These are phyloP conservation scores for Mythimna vitellina DNA, from an alignment of 2,888 invertebrate genomes.

Conservation along the genomic window DNA sequence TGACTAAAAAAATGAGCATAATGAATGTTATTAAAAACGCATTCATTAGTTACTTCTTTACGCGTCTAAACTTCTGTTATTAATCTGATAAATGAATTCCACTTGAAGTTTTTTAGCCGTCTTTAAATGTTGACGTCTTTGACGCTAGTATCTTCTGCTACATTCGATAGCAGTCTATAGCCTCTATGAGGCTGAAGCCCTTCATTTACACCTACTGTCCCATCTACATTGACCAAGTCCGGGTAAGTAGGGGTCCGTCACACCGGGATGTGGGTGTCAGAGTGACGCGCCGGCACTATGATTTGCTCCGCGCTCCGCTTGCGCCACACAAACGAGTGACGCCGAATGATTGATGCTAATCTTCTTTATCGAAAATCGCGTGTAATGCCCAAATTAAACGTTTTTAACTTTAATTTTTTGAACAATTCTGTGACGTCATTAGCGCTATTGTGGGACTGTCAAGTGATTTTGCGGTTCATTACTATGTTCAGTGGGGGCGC, in stretches of 20 bases:
- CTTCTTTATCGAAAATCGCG: constrained; percentile 80
- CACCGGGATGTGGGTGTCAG: constrained; percentile 85
- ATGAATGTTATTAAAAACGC: neutral
- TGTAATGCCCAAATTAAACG: constrained; percentile 79
- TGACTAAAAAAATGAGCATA: neutral
- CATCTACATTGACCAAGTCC: constrained; percentile 17
- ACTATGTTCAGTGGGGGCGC: neutral
- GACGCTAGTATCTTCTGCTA: neutral
- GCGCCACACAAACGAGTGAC: constrained; percentile 83
- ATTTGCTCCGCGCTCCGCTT: constrained; percentile 88
- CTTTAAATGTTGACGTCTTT: neutral
- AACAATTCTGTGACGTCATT: constrained; percentile 61
- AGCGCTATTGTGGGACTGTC: constrained; percentile 64
- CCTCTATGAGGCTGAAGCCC: constrained; percentile 7
- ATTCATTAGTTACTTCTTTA: neutral
- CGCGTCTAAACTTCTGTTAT: neutral
- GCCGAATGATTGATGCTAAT: constrained; percentile 78
- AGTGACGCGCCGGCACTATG: constrained; percentile 86
- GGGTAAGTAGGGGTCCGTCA: constrained; percentile 25
- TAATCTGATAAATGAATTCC: too few species aligned
- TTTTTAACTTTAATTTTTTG: constrained; percentile 73
- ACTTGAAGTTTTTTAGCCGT: too few species aligned
- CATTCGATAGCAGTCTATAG: neutral
- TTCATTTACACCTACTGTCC: constrained; percentile 45
- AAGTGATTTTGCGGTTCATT: constrained; percentile 44